Conservation (phyloP, 2,888 invertebrate species). For the Trissolcus japonicus region DNA sequence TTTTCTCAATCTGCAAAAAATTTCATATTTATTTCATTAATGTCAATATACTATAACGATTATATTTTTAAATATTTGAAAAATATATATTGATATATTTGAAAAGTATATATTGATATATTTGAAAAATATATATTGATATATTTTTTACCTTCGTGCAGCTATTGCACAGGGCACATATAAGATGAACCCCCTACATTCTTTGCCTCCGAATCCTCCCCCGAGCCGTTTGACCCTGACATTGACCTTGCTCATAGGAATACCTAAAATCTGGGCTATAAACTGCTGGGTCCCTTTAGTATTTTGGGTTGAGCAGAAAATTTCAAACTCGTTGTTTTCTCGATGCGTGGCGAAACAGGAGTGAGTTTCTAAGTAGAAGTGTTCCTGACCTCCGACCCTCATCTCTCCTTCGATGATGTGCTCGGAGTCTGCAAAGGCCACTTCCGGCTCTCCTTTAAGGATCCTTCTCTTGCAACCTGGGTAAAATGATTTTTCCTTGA, state of each 20-base stretch:
- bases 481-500: constrained; percentile 84
- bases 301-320: constrained; percentile 89
- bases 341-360: constrained; percentile 83
- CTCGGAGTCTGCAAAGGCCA: constrained; percentile 82
- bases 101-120: too few relatives aligned
- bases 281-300: constrained; percentile 84
- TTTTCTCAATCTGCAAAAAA: constrained; percentile 79
- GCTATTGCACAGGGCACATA: constrained; percentile 87
- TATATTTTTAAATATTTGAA: too few relatives aligned
- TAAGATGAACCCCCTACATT: constrained; percentile 82
- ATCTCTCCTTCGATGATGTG: constrained; percentile 87
- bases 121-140: too few relatives aligned
- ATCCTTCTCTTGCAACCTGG: constrained; percentile 72
- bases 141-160: constrained; percentile 79
- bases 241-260: constrained; percentile 85
- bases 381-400: constrained; percentile 94
- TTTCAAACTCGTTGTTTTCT: constrained; percentile 86
- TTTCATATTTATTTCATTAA: too few relatives aligned
- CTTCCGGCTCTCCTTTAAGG: constrained; percentile 81
- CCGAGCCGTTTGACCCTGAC: constrained; percentile 89
- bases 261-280: constrained; percentile 82
- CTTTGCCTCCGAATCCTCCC: constrained; percentile 97
- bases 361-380: constrained; percentile 95
- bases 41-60: too few relatives aligned
- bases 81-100: too few relatives aligned